Evolutionary conservation across 2,888 invertebrate genomes (phyloP), one percentile per base, ranked within the genome.

Genomic region (Graphium colonna): DNA sequence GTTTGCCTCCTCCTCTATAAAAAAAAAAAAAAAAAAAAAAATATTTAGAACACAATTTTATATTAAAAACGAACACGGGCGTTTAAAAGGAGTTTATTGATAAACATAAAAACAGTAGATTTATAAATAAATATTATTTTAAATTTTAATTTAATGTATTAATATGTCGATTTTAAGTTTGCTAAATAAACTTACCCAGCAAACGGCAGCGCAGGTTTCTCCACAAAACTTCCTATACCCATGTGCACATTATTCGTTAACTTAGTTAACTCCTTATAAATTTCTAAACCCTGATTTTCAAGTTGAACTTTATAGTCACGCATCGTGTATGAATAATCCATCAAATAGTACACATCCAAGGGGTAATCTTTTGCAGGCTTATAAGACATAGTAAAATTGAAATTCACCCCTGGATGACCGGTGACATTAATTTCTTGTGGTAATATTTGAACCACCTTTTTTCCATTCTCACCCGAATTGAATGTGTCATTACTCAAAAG

Each of bases 281-380:
- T 83, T 66, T 42, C 73, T 64, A 18, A 91, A 0, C 92, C 92
- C 41, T 93, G 81, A 3, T 64, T 71, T 62, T 82, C 89, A 4
- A 94, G 69, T 13, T 94, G 92, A 7, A 72, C 70, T 45, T 73
- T 76, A 78, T 15, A 91, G 8, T 71, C 72, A 17, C 75, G 72
- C 96, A 96, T 96, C 0, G 94, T 93, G 9, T 79, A 75, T 0
- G 96, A 96, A 41, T 94, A 82, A 67, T 96, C 96, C 92, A 96
- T 93, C 43, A 96, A 82, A 67, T 95, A 95, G 75, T 96, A 96
- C 28, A 96, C 79, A 78, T 96, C 96, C 0, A 96, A 93, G 0
- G 96, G 96, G 73, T 95, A 96, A 73, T 96, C 92, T 60, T 91
- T 82, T 0, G 94, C 94, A 61, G 92, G 92, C 50, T 90, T 86